Percentiles rank a stretch among this genome's conserved stretches.
Evolutionary conservation across 2,888 invertebrate genomes (phyloP).

Genomic region (Epirrita christyi): DNA sequence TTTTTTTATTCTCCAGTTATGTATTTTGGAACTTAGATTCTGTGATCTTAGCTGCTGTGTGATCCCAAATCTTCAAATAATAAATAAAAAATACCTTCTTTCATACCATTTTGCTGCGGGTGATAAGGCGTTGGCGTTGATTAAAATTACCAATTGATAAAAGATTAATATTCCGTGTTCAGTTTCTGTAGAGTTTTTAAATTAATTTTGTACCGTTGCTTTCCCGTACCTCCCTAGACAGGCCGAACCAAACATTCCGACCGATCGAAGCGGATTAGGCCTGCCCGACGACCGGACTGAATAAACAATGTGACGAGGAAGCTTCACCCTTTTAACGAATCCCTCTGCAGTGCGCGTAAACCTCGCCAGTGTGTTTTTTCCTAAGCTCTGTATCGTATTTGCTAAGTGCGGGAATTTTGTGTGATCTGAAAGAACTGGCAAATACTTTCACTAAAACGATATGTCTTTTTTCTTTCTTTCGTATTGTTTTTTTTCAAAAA

Average conservation of each 20-base stretch:
- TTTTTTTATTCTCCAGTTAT: too few relatives aligned
- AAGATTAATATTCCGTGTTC: neutral
- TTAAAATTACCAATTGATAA: too few relatives aligned
- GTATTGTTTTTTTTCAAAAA: neutral
- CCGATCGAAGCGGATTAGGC: constrained; percentile 77
- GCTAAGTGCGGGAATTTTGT: constrained; percentile 34
- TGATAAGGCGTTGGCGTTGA: too few relatives aligned
- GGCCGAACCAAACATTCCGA: constrained; percentile 56
- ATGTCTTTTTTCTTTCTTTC: neutral
- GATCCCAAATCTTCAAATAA: too few relatives aligned
- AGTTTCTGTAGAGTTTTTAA: constrained; percentile 13
- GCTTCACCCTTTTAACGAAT: constrained; percentile 80
- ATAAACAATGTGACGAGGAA: constrained; percentile 81
- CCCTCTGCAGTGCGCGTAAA: constrained; percentile 63
- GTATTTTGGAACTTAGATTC: too few relatives aligned
- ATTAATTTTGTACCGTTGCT: constrained; percentile 8
- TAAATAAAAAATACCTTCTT: too few relatives aligned
- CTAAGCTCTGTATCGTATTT: constrained; percentile 42
- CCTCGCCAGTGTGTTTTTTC: constrained; percentile 62
- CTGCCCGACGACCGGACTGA: constrained; percentile 71
- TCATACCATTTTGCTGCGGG: too few relatives aligned
- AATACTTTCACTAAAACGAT: neutral
- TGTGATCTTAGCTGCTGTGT: too few relatives aligned
- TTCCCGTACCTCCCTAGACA: constrained; percentile 35
- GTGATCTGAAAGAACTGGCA: constrained; percentile 17